These are phyloP conservation scores for Lutjanus campechanus DNA, from an alignment of 2,797 vertebrate genomes.

Conservation along the genomic window DNA sequence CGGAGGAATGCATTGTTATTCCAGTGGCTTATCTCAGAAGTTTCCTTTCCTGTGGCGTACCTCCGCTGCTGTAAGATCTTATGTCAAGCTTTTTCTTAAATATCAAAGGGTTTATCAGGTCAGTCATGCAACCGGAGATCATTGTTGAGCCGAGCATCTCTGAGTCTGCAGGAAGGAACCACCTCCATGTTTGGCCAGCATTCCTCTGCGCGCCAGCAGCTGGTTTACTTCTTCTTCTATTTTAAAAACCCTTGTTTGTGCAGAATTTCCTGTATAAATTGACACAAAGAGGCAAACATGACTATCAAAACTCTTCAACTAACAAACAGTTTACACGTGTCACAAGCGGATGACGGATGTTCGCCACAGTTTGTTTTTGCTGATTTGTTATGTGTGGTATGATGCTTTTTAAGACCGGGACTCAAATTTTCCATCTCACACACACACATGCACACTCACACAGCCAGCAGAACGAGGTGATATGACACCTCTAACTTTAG, in stretches of 20 bases:
- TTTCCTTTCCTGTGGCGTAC: conserved; percentile 41
- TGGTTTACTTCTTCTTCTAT: conserved; percentile 11
- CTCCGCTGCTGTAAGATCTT: conserved; percentile 27
- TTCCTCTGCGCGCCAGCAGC: conserved; percentile 18
- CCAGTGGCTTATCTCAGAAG: conserved; percentile 38
- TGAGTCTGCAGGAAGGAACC: conserved; percentile 30
- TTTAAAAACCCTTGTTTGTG: conserved; percentile 34
- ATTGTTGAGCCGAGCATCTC: conserved; percentile 42
- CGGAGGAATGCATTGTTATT: conserved; percentile 31
- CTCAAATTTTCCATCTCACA: conserved; percentile 76
- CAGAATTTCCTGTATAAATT: conserved; percentile 26
- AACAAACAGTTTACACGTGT: conserved; percentile 33
- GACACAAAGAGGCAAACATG: conserved; percentile 26
- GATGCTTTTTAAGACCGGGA: conserved; percentile 57
- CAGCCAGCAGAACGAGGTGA: conserved; percentile 63
- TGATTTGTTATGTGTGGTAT: conserved; percentile 46
- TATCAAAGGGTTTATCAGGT: conserved; percentile 45
- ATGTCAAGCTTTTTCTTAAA: conserved; percentile 31
- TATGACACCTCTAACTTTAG: conserved; percentile 79
- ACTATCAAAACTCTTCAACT: conserved; percentile 18
- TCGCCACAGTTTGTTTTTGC: conserved; percentile 50
- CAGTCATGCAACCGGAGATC: conserved; percentile 36
- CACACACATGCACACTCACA: conserved; percentile 43
- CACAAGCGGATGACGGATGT: conserved; percentile 34
- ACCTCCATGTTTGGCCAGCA: conserved; percentile 53